These are phyloP conservation scores for Chelmon rostratus DNA, from an alignment of 2,797 vertebrate species.

Conservation along the genomic window DNA sequence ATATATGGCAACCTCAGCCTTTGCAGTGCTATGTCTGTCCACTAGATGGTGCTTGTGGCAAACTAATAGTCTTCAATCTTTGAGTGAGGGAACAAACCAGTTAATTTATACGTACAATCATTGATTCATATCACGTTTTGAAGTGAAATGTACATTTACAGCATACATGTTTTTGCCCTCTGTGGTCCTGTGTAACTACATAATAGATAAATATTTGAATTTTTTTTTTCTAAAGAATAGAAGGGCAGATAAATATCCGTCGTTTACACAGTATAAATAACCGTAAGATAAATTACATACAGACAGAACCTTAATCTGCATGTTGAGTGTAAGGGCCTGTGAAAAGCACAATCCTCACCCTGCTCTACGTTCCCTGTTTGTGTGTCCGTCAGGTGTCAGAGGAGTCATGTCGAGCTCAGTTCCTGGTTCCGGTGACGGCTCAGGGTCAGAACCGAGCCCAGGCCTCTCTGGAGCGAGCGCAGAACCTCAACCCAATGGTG, in stretches of 20 bases:
- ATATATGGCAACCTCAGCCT: rapidly evolving
- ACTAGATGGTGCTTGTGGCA: conserved; percentile 33
- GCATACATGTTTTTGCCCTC: not conserved
- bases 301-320: not conserved
- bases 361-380: not conserved
- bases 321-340: not conserved
- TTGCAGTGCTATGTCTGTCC: conserved; percentile 17
- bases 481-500: conserved; percentile 98
- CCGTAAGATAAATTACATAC: not conserved
- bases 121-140: not conserved
- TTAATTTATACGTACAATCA: no score
- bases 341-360: not conserved
- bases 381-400: conserved; percentile 85
- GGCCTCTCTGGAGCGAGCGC: conserved; percentile 92
- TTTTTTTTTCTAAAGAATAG: not conserved
- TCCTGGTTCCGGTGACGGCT: conserved; percentile 89
- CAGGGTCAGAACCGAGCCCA: conserved; percentile 90
- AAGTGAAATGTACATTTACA: not conserved
- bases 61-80: not conserved
- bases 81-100: not conserved
- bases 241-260: not conserved
- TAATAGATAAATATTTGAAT: not conserved
- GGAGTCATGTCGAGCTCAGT: conserved; percentile 92
- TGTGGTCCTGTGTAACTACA: not conserved
- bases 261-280: not conserved